Conservation (phyloP, 1,140 invertebrate genomes). For the Drosophila novamexicana region DNA sequence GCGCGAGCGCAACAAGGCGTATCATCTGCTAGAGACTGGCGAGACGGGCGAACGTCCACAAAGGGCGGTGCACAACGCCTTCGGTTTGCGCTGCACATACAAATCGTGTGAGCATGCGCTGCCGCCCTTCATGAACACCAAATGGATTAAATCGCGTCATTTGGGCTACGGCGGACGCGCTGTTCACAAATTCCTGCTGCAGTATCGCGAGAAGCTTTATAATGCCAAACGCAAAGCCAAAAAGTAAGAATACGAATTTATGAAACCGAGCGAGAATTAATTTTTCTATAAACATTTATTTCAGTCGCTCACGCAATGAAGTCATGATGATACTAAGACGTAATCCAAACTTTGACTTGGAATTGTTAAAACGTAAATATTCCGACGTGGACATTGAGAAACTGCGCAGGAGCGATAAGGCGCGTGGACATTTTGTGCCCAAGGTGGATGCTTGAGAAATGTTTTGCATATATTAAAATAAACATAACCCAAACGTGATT, state of each 20-base stretch:
- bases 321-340: constrained; percentile 89
- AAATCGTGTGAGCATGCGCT: constrained; percentile 85
- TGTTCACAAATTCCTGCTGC: constrained; percentile 87
- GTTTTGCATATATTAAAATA: constrained; percentile 24
- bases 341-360: constrained; percentile 91
- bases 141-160: constrained; percentile 86
- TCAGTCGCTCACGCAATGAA: constrained; percentile 87
- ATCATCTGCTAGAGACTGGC: constrained; percentile 95
- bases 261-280: not conserved
- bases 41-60: constrained; percentile 91
- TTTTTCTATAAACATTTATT: constrained; percentile 71
- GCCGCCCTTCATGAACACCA: constrained; percentile 87
- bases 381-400: constrained; percentile 91
- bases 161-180: constrained; percentile 85
- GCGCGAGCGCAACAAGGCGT: constrained; percentile 96
- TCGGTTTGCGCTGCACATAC: constrained; percentile 87
- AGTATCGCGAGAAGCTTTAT: constrained; percentile 88
- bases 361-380: constrained; percentile 89
- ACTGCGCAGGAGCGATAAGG: constrained; percentile 85
- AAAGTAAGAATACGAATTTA: constrained; percentile 83
- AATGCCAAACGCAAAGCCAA: constrained; percentile 86
- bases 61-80: constrained; percentile 85
- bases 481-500: constrained; percentile 34
- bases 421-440: constrained; percentile 87
- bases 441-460: constrained; percentile 66